Conservation (phyloP, 1,140 invertebrate genomes). For the Solenopsis invicta region DNA sequence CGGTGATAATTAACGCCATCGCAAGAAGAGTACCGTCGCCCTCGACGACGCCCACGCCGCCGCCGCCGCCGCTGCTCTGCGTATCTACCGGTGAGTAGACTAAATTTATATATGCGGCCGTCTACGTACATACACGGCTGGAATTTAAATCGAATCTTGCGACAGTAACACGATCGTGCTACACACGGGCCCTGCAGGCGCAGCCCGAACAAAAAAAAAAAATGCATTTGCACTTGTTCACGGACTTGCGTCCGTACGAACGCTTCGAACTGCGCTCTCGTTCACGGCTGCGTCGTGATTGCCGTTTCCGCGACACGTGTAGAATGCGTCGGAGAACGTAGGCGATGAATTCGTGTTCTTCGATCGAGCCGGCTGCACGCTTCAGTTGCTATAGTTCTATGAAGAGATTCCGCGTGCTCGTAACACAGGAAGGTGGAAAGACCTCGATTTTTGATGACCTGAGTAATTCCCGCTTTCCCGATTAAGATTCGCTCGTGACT, state of each 20-base stretch:
- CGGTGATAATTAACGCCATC: slow-evolving; percentile 90
- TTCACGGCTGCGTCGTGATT: slow-evolving; percentile 1
- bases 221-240: slow-evolving; percentile 51
- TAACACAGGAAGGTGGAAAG: not conserved
- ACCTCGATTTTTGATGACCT: not conserved
- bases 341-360: slow-evolving; percentile 1
- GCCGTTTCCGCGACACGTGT: slow-evolving; percentile 8
- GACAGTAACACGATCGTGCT: slow-evolving; percentile 30
- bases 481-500: not conserved
- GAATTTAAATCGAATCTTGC: slow-evolving; percentile 60
- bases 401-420: not conserved
- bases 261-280: not conserved
- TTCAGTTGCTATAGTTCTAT: not conserved
- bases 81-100: slow-evolving; percentile 84
- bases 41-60: slow-evolving; percentile 88
- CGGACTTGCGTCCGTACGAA: not conserved
- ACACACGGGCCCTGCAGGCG: not conserved
- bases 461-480: not conserved
- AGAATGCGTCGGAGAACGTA: not conserved
- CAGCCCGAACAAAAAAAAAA: slow-evolving; percentile 9
- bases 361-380: not conserved
- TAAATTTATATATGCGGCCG: slow-evolving; percentile 56
- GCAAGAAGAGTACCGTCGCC: slow-evolving; percentile 89
- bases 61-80: slow-evolving; percentile 84
- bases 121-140: slow-evolving; percentile 1